Percentiles rank a stretch among this genome's conserved stretches.
Conservation (phyloP, 37 sponge, comb jelly and placozoan species). For the Axinella damicornis region DNA sequence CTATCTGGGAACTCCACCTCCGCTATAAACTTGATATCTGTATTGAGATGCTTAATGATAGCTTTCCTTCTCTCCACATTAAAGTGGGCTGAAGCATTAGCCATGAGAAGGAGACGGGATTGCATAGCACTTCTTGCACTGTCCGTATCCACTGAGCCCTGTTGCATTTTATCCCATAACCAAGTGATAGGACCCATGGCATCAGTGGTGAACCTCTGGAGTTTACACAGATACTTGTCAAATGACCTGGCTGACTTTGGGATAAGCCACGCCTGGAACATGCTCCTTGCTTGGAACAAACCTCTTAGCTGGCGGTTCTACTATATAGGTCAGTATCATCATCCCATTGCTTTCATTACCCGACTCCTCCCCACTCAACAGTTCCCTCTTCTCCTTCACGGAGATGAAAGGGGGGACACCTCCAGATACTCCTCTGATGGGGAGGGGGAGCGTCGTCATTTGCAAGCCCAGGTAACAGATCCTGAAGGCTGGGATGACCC, state of each 20-base stretch:
- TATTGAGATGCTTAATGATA: slow-evolving; percentile 27
- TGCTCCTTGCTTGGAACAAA: background rate
- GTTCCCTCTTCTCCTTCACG: background rate
- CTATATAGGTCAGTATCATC: no score
- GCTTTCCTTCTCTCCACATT: slow-evolving; percentile 26
- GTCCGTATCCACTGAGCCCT: background rate
- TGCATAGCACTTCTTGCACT: background rate
- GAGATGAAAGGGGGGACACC: slow-evolving; percentile 13
- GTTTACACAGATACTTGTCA: slow-evolving; percentile 28
- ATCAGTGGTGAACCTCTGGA: slow-evolving; percentile 19
- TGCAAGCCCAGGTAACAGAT: no score
- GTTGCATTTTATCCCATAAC: background rate
- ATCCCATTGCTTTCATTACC: background rate
- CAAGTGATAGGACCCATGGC: slow-evolving; percentile 12
- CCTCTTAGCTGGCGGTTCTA: no score
- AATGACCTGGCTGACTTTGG: slow-evolving; percentile 29
- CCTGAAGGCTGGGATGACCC: no score
- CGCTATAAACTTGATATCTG: slow-evolving; percentile 17
- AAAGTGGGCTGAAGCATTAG: slow-evolving; percentile 44
- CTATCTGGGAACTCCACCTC: slow-evolving; percentile 23
- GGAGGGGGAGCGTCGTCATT: no score
- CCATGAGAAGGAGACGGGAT: background rate
- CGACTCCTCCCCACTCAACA: background rate
- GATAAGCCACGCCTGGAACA: background rate
- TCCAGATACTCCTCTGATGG: background rate